phyloP scores from a whole-genome alignment of 2,888 invertebrate genomes.

The Elmis aenea region DNA sequence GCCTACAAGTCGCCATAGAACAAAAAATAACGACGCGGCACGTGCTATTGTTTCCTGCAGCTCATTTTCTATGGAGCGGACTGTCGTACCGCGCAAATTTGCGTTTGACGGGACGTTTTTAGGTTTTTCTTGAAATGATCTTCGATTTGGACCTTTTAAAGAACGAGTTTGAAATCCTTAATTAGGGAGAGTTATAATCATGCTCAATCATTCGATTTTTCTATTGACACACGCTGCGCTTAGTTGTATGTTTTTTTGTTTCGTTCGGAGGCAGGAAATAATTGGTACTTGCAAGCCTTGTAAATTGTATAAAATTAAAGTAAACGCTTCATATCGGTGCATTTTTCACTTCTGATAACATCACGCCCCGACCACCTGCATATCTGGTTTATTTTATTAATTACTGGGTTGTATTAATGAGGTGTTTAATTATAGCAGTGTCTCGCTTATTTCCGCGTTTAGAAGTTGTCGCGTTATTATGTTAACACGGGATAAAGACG shows the following conservation, averaged over 20 bases:
- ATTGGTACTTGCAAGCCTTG: neutral
- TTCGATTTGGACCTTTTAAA: no score
- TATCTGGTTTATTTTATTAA: conserved; percentile 8
- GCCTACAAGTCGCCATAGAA: conserved; percentile 17
- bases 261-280: no score
- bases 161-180: no score
- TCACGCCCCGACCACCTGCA: conserved; percentile 7
- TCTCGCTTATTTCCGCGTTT: no score
- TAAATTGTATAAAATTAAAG: neutral
- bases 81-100: conserved; percentile 14
- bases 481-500: no score
- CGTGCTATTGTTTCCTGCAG: conserved; percentile 41
- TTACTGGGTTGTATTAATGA: conserved; percentile 4
- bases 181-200: no score
- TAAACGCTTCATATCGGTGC: neutral
- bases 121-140: conserved; percentile 18
- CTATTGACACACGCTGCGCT: no score
- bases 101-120: conserved; percentile 19
- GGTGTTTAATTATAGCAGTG: no score
- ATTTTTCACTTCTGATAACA: conserved; percentile 1
- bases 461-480: no score
- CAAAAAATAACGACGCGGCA: conserved; percentile 37
- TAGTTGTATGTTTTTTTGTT: no score
- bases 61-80: conserved; percentile 15
- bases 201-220: no score